phyloP scores from a whole-genome alignment of 2,888 invertebrate genomes.

The Melanchra persicariae region DNA sequence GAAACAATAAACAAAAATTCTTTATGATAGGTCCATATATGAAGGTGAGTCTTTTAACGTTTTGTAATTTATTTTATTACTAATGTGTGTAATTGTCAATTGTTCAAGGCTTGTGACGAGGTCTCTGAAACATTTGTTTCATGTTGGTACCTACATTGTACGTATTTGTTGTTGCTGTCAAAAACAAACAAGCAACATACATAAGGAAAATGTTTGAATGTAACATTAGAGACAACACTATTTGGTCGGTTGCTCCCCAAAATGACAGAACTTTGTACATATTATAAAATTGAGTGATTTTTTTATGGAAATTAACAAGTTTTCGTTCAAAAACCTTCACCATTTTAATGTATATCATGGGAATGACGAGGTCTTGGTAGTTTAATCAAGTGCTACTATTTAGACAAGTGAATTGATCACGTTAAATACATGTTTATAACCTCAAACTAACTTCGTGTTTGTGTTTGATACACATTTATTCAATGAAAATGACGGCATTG shows the following conservation, averaged over 20 bases:
- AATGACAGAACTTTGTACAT: not conserved
- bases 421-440: conserved; percentile 58
- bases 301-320: not conserved
- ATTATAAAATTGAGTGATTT: not conserved
- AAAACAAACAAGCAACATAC: conserved; percentile 11
- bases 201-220: conserved; percentile 37
- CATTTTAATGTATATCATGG: not conserved
- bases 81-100: conserved; percentile 14
- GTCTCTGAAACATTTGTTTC: conserved; percentile 38
- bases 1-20: conserved; percentile 84
- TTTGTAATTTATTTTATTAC: conserved; percentile 58
- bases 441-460: conserved; percentile 50
- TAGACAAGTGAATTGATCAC: conserved; percentile 28
- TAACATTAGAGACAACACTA: conserved; percentile 21
- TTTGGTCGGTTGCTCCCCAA: not conserved
- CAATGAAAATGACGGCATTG: conserved; percentile 60
- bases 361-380: not conserved
- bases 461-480: conserved; percentile 27
- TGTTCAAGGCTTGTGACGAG: conserved; percentile 41
- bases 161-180: not conserved
- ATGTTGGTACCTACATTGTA: not conserved
- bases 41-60: conserved; percentile 84
- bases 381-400: conserved; percentile 11
- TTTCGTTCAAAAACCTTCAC: conserved; percentile 15
- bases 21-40: conserved; percentile 91